Percentiles rank a stretch among this genome's conserved stretches.
Conservation (phyloP, 2,888 invertebrate genomes). For the Lasiommata megera region DNA sequence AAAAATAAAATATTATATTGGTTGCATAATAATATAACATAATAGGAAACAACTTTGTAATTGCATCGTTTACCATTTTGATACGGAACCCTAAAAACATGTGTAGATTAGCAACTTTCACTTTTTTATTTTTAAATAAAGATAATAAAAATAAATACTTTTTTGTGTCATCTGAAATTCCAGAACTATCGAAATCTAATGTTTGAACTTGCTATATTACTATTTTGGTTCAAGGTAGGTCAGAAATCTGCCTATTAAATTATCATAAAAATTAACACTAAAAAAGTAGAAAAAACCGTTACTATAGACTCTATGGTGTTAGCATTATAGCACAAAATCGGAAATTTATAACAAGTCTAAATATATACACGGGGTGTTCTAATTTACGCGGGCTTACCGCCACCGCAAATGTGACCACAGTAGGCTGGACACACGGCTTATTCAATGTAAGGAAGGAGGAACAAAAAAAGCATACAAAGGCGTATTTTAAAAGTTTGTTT, state of each 20-base stretch:
- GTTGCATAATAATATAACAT: too few relatives aligned
- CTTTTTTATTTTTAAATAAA: too few relatives aligned
- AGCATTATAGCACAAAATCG: conserved; percentile 5
- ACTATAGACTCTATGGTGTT: not conserved
- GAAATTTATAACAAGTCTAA: conserved; percentile 10
- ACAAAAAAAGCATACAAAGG: conserved; percentile 2
- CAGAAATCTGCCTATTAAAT: not conserved
- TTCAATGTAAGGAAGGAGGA: conserved; percentile 23
- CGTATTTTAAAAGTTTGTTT: not conserved
- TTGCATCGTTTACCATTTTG: too few relatives aligned
- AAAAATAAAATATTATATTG: too few relatives aligned
- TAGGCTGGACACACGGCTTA: conserved; percentile 34
- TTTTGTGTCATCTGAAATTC: too few relatives aligned
- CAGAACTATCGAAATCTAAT: not conserved
- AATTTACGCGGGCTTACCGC: conserved; percentile 35
- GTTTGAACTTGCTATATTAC: not conserved
- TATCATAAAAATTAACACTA: not conserved
- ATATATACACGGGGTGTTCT: conserved; percentile 40
- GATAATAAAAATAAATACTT: too few relatives aligned
- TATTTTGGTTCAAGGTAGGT: too few relatives aligned
- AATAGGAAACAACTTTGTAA: too few relatives aligned
- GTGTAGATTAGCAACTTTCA: too few relatives aligned
- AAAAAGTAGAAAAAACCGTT: not conserved
- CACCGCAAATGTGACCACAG: conserved; percentile 40
- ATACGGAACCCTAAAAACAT: too few relatives aligned